Evolutionary conservation across 2,888 invertebrate species (phyloP), one percentile per base, ranked within the genome.

Genomic region (Apotomis turbidana): DNA sequence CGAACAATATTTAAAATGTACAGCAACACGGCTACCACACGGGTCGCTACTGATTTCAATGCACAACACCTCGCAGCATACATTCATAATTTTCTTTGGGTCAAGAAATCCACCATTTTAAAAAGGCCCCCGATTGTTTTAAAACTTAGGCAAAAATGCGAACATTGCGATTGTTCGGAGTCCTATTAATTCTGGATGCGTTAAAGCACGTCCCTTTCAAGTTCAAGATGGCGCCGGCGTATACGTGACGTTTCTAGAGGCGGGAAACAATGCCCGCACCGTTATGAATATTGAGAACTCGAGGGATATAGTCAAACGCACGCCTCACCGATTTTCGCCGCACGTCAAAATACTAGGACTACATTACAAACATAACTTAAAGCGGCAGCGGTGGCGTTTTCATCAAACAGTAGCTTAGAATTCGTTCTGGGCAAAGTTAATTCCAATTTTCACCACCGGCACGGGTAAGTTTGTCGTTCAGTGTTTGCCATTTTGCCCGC

Each of bases 251-350:
- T 83, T 86, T 86, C 83, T 81, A 85, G 85, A 83, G 85, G 85
- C 87, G 87, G 87, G 85, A 89, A 90, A 92, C 91, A 90, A 91
- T 90, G 84, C 87, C 76, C 55, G 77, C 83, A 78, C 90, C 90
- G 92, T 90, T 92, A 92, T 90, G 89, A 90, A 90, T 92, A 90
- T 90, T 89, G 88, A 91, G 85, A 86, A 78, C 85, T 85, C 79
- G 79, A 79, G 85, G 78, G 85, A 85, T 86, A 87, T 61, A 71
- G 87, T 81, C 82, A 84, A 84, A 82, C 78, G 83, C 82, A 86
- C 80, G 83, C 83, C 80, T 84, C 80, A 81, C 81, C 80, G 81
- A 87, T 87, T 89, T 90, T 90, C 83, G 81, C 86, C 81, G 83
- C 84, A 79, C 79, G 81, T 83, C 82, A 75, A 75, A 78, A 78